These are phyloP conservation scores for Eledona agricola DNA, from an alignment of 2,888 invertebrate genomes.

Conservation along the genomic window DNA sequence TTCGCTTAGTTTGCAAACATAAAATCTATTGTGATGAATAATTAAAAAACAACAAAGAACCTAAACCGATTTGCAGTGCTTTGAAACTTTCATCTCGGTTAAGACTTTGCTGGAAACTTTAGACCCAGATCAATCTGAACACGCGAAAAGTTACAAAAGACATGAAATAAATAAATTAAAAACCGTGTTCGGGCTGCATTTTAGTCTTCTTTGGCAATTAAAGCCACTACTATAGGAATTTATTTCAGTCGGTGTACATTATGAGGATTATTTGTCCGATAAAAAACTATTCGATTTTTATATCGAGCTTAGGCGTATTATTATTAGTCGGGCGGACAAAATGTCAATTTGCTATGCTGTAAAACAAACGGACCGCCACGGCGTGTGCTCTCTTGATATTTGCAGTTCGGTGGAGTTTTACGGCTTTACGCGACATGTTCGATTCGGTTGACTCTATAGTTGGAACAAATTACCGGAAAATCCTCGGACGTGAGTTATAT, in stretches of 20 bases:
- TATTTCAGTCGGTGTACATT: no score
- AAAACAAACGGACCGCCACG: conserved; percentile 35
- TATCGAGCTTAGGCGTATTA: no score
- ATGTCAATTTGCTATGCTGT: conserved; percentile 38
- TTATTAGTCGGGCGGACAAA: conserved; percentile 12
- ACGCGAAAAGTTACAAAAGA: conserved; percentile 18
- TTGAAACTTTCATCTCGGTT: conserved; percentile 9
- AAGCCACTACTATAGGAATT: no score
- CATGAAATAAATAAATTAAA: conserved; percentile 25
- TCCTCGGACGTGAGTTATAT: conserved; percentile 51
- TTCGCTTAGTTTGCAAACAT: no score
- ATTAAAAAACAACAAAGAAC: neutral
- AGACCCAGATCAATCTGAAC: conserved; percentile 28
- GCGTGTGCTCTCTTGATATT: conserved; percentile 43
- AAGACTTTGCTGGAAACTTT: conserved; percentile 16
- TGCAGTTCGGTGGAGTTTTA: conserved; percentile 47
- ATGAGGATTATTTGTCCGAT: no score
- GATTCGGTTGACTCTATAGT: conserved; percentile 50
- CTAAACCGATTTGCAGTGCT: conserved; percentile 13
- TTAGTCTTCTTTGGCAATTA: no score
- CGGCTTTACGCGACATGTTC: conserved; percentile 45
- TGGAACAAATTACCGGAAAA: conserved; percentile 53
- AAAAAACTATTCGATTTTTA: no score
- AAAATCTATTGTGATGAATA: no score
- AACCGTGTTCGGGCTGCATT: neutral